Evolutionary conservation across 2,888 invertebrate species (phyloP), one percentile per base, ranked within the genome.

Genomic region (Dichetophora obliterata): DNA sequence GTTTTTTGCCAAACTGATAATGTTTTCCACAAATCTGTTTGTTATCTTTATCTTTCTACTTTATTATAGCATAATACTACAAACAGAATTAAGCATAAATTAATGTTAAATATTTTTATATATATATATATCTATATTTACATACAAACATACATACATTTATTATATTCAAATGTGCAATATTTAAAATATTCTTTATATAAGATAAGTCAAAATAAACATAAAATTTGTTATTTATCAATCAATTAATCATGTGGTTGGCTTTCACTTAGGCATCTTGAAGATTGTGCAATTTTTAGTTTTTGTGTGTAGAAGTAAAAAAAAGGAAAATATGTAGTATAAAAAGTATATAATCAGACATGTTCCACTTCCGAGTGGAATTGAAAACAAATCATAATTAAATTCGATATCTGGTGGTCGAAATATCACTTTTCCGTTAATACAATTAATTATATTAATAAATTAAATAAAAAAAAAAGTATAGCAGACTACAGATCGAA

Each of bases 91-190:
- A 54, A 54, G 14, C 27, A 19, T 59, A 59, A 27, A 59, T 27
- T 19, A 24, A 31, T 59, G 24, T 27, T 27, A 27, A 24, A 59
- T 59, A 59, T 59, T 6, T 59, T 27, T 24, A 27, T 59, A 31
- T 59, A 59, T 59, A 59, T 8, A 59, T 24, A 57, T 24, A 57
- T 57, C 3, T 57, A 57, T n/a, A n/a, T n/a, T n/a, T n/a, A n/a
- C 16, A 16, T 54, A 54, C 5, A 54, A 16, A 54, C 43, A 43
- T 43, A 54, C 24, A 63, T 27, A 48, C 52, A 68, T 68, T 50
- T 68, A 11, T 48, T 48, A 68, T 68, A 66, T 50, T 68, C 27
- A 19, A 27, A 48, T 63, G 63, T 63, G 63, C 63, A 63, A 63
- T 63, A 43, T 43, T 11, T 63, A 63, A 31, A 31, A 63, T 31